Conservation (phyloP, 2,113 vertebrate genomes). For the Canis aureus region DNA sequence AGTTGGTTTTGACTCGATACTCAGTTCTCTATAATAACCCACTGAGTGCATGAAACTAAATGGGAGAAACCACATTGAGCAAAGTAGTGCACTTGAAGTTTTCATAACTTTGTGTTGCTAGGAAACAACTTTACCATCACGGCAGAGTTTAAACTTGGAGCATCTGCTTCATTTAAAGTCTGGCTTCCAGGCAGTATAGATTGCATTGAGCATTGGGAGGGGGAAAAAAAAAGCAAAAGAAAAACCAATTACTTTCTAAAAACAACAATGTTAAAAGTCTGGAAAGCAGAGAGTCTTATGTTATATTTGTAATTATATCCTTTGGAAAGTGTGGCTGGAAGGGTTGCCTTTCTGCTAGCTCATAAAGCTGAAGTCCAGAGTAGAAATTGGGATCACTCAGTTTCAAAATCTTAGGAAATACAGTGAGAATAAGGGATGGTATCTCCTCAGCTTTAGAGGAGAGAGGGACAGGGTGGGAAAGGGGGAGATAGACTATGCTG, state of each 20-base stretch:
- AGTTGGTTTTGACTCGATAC: conserved; percentile 65
- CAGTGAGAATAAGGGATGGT: not conserved
- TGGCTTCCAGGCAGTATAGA: conserved; percentile 82
- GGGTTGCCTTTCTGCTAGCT: conserved; percentile 66
- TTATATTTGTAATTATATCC: conserved; percentile 78
- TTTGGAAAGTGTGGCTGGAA: conserved; percentile 67
- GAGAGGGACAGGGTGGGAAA: rapidly evolving
- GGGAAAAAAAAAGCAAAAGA: not conserved
- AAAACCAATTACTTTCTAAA: conserved; percentile 81
- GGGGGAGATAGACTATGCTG: not conserved
- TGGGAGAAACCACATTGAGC: conserved; percentile 73
- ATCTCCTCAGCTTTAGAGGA: not conserved
- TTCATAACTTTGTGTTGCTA: conserved; percentile 83
- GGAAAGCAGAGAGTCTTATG: conserved; percentile 66
- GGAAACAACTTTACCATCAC: conserved; percentile 83
- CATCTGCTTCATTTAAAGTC: conserved; percentile 87
- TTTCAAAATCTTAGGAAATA: conserved; percentile 55
- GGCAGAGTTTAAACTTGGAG: conserved; percentile 79
- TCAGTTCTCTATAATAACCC: conserved; percentile 75
- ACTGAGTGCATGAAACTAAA: conserved; percentile 76
- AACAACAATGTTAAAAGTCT: conserved; percentile 80
- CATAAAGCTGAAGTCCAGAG: conserved; percentile 62
- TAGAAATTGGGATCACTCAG: conserved; percentile 56
- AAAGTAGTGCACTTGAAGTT: conserved; percentile 79
- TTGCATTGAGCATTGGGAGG: conserved; percentile 72